Percentiles rank a stretch among this genome's conserved stretches.
Evolutionary conservation across 35 echinoderm and acorn worm genomes (phyloP).

Genomic region (Diadema setosum): DNA sequence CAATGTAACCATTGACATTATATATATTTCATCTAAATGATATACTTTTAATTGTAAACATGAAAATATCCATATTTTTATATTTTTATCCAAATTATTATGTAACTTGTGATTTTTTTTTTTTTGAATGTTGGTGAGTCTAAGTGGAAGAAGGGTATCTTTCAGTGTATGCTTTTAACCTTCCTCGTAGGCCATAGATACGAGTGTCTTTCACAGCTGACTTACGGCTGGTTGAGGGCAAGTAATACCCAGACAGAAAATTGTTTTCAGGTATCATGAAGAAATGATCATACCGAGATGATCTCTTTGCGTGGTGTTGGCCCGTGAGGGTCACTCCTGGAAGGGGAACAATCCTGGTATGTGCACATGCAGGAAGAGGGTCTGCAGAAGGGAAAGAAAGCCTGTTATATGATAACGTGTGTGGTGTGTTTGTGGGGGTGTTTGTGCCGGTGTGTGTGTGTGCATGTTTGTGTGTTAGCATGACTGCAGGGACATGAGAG

Average conservation of each 20-base stretch:
- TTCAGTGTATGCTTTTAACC: neutral
- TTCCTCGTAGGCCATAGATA: neutral
- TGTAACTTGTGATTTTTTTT: constrained; percentile 35
- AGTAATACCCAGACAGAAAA: neutral
- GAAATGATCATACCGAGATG: neutral
- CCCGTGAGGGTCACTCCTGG: neutral
- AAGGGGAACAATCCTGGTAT: neutral
- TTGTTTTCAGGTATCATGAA: neutral
- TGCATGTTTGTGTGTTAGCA: neutral
- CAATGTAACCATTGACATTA: constrained; percentile 12
- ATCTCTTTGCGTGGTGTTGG: neutral
- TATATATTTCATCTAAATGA: constrained; percentile 19
- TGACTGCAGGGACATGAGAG: neutral
- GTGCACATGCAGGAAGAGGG: neutral
- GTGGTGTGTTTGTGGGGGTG: neutral
- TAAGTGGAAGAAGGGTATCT: neutral
- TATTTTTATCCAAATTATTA: constrained; percentile 36
- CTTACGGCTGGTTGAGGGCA: neutral
- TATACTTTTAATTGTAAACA: constrained; percentile 18
- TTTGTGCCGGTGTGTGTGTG: neutral
- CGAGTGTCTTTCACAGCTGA: constrained; percentile 27
- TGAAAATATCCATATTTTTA: constrained; percentile 17
- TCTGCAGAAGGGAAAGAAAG: too few relatives aligned
- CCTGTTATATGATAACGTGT: neutral
- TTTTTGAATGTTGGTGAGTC: constrained; percentile 15